A percentile compares a stretch with the other conserved stretches of the same genome.
phyloP scores from a whole-genome alignment of 2,113 vertebrate genomes.

The Vulpes ferrilata region DNA sequence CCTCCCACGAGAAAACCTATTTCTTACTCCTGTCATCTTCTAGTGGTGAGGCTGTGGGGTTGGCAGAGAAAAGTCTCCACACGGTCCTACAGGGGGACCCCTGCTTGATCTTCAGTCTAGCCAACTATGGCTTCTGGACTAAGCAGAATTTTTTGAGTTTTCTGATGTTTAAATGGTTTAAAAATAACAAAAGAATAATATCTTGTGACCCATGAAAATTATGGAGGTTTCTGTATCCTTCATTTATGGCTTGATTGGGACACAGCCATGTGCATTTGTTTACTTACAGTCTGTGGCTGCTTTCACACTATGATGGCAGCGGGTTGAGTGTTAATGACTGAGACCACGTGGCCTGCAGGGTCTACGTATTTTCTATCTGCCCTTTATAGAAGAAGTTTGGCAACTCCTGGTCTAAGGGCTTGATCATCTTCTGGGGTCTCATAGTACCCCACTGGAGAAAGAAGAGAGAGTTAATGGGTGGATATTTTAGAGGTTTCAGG shows the following conservation, averaged over 20 bases:
- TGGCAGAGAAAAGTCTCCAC: not conserved
- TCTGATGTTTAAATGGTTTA: not conserved
- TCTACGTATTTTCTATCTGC: not conserved
- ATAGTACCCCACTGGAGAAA: not conserved
- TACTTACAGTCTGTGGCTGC: not conserved
- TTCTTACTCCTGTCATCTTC: constrained; percentile 30
- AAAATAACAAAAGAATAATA: not conserved
- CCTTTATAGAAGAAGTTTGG: not conserved
- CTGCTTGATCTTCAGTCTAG: not conserved
- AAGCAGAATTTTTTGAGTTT: not conserved
- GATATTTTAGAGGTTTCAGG: not conserved
- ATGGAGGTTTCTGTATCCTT: not conserved
- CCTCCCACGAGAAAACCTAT: not conserved
- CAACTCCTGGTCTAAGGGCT: not conserved
- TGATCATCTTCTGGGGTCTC: not conserved
- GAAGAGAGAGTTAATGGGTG: not conserved
- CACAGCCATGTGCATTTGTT: not conserved
- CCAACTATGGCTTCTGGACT: not conserved
- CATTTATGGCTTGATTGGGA: not conserved
- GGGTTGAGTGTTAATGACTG: not conserved
- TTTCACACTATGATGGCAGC: not conserved
- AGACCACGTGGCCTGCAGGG: not conserved
- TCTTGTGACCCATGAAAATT: not conserved
- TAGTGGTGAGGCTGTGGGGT: not conserved
- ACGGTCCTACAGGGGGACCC: not conserved